These are phyloP conservation scores for Osmerus mordax DNA, from an alignment of 2,113 vertebrate species.

Conservation along the genomic window DNA sequence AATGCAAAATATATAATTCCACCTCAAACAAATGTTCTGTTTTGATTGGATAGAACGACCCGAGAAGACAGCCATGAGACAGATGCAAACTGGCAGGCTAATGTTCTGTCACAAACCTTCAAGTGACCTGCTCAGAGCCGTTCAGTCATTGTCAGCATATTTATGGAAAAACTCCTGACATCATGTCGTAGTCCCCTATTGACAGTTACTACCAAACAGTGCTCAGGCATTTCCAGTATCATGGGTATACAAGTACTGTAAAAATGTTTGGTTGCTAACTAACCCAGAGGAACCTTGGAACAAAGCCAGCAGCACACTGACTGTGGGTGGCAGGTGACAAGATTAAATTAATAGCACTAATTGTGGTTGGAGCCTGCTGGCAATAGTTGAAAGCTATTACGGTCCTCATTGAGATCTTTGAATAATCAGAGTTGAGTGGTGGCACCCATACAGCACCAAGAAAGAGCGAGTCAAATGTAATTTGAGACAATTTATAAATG, in stretches of 20 bases:
- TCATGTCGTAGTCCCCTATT: neutral
- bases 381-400: neutral
- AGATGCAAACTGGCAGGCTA: neutral
- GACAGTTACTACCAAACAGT: neutral
- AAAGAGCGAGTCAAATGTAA: neutral
- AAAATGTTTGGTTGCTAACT: neutral
- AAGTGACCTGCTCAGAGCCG: neutral
- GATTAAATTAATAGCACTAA: neutral
- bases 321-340: neutral
- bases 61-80: neutral
- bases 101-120: neutral
- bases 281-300: neutral
- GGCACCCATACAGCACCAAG: neutral
- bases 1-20: too few species aligned
- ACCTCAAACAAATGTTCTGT: too few species aligned
- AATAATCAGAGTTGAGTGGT: neutral
- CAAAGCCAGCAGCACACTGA: neutral
- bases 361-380: neutral
- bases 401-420: neutral
- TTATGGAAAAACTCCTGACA: too few species aligned
- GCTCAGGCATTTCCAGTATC: neutral
- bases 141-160: neutral
- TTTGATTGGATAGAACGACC: neutral
- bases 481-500: neutral
- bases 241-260: neutral